These are phyloP conservation scores for Nemotelus pantherinus DNA, from an alignment of 2,888 invertebrate species.

Conservation along the genomic window DNA sequence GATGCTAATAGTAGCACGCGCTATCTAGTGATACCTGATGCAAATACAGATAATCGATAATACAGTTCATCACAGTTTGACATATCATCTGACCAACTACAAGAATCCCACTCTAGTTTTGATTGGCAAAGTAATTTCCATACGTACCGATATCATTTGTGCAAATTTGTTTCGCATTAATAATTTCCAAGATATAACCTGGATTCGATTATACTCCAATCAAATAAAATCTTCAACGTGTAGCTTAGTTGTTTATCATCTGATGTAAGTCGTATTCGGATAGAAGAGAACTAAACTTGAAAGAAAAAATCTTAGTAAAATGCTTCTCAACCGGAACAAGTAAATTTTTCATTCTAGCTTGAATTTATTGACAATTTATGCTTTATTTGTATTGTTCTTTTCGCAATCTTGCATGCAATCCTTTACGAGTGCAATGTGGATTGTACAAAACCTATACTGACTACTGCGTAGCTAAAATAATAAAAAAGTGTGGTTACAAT, in stretches of 20 bases:
- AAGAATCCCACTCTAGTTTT: neutral
- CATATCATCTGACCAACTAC: neutral
- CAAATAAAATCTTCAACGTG: neutral
- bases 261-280: conserved; percentile 33
- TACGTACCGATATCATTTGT: neutral
- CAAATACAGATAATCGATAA: neutral
- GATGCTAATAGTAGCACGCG: no score
- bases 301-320: conserved; percentile 49
- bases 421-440: no score
- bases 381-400: neutral
- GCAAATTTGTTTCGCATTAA: neutral
- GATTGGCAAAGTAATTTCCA: neutral
- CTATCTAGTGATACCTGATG: no score
- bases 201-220: neutral
- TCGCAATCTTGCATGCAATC: neutral
- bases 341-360: conserved; percentile 52
- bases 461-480: no score
- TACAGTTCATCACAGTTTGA: neutral
- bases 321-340: conserved; percentile 60
- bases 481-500: no score
- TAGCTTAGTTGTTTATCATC: neutral
- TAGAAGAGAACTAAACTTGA: neutral
- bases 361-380: neutral
- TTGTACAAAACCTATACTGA: no score
- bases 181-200: neutral